phyloP scores from a whole-genome alignment of 2,797 vertebrate species.

The Tragopan temminckii region DNA sequence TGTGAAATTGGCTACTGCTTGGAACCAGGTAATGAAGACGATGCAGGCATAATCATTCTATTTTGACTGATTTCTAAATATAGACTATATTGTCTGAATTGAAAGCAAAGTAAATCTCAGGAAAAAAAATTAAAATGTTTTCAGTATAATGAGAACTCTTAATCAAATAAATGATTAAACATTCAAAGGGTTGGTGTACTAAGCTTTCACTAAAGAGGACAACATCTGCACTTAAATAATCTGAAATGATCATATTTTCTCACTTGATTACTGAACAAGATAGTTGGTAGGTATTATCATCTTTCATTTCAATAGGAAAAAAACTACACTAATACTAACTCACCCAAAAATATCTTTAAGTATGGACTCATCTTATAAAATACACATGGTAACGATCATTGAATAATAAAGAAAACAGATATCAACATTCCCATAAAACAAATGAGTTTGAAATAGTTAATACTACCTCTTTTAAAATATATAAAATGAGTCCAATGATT shows the following conservation, averaged over 20 bases:
- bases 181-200: conserved; percentile 84
- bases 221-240: conserved; percentile 82
- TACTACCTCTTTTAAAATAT: conserved; percentile 59
- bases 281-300: conserved; percentile 61
- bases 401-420: conserved; percentile 74
- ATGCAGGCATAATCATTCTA: background rate
- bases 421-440: conserved; percentile 71
- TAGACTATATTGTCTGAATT: conserved; percentile 3
- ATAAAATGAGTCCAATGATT: conserved; percentile 56
- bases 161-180: conserved; percentile 37
- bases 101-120: conserved; percentile 42
- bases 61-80: background rate
- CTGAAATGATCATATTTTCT: conserved; percentile 72
- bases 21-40: background rate
- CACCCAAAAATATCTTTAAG: conserved; percentile 49
- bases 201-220: conserved; percentile 73
- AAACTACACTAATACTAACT: conserved; percentile 42
- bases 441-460: conserved; percentile 57
- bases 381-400: conserved; percentile 80
- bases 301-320: conserved; percentile 51
- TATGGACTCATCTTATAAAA: conserved; percentile 81
- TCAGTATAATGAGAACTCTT: background rate
- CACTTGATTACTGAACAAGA: conserved; percentile 77
- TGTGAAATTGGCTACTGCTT: background rate
- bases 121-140: background rate